Conservation (phyloP, 2,797 vertebrate species). For the Oreochromis grahami region DNA sequence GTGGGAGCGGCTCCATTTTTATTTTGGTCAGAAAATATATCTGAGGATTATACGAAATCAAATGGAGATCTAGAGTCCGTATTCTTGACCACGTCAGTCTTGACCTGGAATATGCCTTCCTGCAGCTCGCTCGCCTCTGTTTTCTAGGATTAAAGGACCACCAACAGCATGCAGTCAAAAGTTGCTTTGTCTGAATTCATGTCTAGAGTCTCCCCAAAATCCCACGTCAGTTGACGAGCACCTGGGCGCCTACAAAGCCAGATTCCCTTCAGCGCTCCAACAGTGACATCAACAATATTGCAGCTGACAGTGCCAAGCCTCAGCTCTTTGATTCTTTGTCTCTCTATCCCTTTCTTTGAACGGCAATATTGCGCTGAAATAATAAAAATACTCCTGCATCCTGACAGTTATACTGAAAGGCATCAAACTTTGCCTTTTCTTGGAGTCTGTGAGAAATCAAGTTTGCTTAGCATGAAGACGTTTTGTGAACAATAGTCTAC, state of each 20-base stretch:
- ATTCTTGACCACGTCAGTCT: not conserved
- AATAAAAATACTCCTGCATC: not conserved
- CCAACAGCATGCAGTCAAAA: not conserved
- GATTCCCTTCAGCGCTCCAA: constrained; percentile 1
- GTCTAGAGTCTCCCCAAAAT: not conserved
- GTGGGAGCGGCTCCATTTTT: not conserved
- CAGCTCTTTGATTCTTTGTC: not conserved
- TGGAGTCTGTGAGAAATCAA: not conserved
- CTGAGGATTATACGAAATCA: not conserved
- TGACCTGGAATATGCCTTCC: not conserved
- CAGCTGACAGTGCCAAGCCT: not conserved
- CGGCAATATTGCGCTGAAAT: not conserved
- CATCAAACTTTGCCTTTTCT: not conserved
- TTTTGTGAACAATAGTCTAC: not conserved
- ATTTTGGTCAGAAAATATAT: not conserved
- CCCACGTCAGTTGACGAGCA: not conserved
- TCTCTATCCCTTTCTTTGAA: not conserved
- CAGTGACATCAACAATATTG: constrained; percentile 5
- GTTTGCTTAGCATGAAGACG: not conserved
- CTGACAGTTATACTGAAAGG: not conserved
- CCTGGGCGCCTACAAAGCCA: not conserved
- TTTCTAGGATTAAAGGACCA: not conserved
- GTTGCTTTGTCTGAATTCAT: not conserved
- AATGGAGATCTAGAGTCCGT: not conserved
- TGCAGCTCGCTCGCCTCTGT: not conserved